Base-by-base conservation (phyloP, 2,888 invertebrate species). In the Laothoe populi region DNA sequence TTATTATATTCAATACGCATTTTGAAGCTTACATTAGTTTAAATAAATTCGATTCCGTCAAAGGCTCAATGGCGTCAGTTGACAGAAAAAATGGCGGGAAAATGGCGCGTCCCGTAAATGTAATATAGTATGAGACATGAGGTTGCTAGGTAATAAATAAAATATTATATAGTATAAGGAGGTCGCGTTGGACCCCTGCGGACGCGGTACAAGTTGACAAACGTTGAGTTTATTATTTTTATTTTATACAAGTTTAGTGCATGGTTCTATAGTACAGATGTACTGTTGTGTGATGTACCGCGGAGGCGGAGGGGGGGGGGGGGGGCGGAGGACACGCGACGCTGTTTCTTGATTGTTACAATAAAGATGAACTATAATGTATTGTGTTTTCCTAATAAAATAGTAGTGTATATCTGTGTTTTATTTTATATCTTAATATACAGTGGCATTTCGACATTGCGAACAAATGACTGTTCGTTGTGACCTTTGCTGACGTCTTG, bases 311-410 rank as follows among this genome's bases (percentile, higher is more conserved):
- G n/a, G n/a, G n/a, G n/a, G n/a, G n/a, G n/a, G n/a, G n/a, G n/a
- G n/a, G n/a, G n/a, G n/a, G n/a, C n/a, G n/a, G n/a, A n/a, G n/a
- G n/a, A 81, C 71, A 78, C 77, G 73, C 82, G 82, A 82, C 80
- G 81, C 81, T 82, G 75, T 84, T 79, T 85, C 81, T 83, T 87
- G 79, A 84, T 89, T 89, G 87, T 90, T 90, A 87, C 77, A 82
- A 85, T 87, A 84, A 83, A 85, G 74, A 87, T 87, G 75, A 84
- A 86, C 69, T 87, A 86, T 86, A 83, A 87, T 87, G 89, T 87
- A 90, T 86, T 88, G 90, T 89, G 90, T 91, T 90, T 90, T 89
- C 87, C 84, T 91, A 90, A 90, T 91, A 90, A 88, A 90, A 81
- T 81, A 71, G 88, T 90, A 90, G 89, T 80, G 78, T 84, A 86